Conservation (phyloP, 2,888 invertebrate species). For the Cheilosia vernalis region DNA sequence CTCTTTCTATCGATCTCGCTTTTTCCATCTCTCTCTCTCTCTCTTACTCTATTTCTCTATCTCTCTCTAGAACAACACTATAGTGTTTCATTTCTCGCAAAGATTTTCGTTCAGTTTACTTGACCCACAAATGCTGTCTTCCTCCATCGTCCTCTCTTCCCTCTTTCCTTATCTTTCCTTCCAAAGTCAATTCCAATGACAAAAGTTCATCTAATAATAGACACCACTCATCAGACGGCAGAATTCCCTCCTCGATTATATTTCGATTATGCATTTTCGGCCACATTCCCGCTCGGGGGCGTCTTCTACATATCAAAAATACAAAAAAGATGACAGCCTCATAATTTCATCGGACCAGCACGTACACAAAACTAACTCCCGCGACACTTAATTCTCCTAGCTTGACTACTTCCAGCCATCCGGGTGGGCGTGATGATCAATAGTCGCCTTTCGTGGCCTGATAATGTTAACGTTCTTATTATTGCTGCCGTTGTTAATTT, state of each 20-base stretch:
- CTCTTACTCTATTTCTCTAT: too few relatives aligned
- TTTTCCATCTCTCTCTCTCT: too few relatives aligned
- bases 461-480: slow-evolving; percentile 61
- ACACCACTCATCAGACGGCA: too few relatives aligned
- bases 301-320: slow-evolving; percentile 20
- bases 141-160: too few relatives aligned
- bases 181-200: too few relatives aligned
- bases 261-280: slow-evolving; percentile 42
- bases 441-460: slow-evolving; percentile 10
- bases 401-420: not conserved
- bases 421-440: not conserved
- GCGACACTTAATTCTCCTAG: not conserved
- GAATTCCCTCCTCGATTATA: not conserved
- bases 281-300: slow-evolving; percentile 26
- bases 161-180: too few relatives aligned
- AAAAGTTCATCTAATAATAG: too few relatives aligned
- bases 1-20: too few relatives aligned
- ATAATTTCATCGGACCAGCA: slow-evolving; percentile 37
- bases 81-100: too few relatives aligned
- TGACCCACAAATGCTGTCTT: too few relatives aligned
- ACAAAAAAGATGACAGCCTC: slow-evolving; percentile 45
- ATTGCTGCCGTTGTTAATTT: slow-evolving; percentile 66
- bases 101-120: too few relatives aligned
- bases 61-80: too few relatives aligned
- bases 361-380: slow-evolving; percentile 16